phyloP scores from a whole-genome alignment of 1,140 invertebrate species.

The Riptortus pedestris region DNA sequence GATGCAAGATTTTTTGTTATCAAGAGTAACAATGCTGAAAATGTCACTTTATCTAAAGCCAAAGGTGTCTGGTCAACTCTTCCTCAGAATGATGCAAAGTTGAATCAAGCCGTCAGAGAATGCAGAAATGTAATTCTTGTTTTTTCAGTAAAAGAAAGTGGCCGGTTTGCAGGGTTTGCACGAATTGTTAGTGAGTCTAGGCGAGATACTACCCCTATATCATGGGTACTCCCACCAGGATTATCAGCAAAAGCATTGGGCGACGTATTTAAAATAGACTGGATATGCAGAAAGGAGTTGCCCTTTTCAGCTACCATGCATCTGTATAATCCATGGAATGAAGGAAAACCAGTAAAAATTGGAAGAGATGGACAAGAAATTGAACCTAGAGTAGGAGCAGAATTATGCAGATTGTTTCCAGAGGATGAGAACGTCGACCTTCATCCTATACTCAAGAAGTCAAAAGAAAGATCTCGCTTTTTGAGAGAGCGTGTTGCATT shows the following conservation, averaged over 20 bases:
- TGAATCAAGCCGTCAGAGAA: conserved; percentile 88
- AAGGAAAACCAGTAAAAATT: conserved; percentile 96
- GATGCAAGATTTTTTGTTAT: conserved; percentile 94
- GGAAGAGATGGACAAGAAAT: conserved; percentile 97
- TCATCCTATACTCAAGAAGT: conserved; percentile 75
- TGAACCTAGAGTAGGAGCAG: conserved; percentile 86
- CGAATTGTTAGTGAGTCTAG: conserved; percentile 75
- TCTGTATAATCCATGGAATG: conserved; percentile 96
- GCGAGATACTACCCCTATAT: conserved; percentile 76
- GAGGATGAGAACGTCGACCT: conserved; percentile 89
- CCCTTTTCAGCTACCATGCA: conserved; percentile 86
- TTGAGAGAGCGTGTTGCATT: conserved; percentile 36
- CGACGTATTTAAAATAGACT: conserved; percentile 91
- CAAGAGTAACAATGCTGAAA: conserved; percentile 96
- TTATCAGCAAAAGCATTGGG: conserved; percentile 84
- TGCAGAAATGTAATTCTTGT: conserved; percentile 88
- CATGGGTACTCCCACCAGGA: conserved; percentile 92
- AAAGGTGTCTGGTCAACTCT: conserved; percentile 97
- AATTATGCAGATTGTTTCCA: conserved; percentile 86
- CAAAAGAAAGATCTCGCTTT: conserved; percentile 50
- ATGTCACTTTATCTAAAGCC: conserved; percentile 85
- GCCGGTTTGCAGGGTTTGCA: conserved; percentile 86
- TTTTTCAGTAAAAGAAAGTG: conserved; percentile 96
- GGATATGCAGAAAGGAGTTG: conserved; percentile 90
- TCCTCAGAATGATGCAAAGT: conserved; percentile 90